Evolutionary conservation across 2,888 invertebrate species (phyloP), one percentile per base, ranked within the genome.

Genomic region (Philereme vetulata): DNA sequence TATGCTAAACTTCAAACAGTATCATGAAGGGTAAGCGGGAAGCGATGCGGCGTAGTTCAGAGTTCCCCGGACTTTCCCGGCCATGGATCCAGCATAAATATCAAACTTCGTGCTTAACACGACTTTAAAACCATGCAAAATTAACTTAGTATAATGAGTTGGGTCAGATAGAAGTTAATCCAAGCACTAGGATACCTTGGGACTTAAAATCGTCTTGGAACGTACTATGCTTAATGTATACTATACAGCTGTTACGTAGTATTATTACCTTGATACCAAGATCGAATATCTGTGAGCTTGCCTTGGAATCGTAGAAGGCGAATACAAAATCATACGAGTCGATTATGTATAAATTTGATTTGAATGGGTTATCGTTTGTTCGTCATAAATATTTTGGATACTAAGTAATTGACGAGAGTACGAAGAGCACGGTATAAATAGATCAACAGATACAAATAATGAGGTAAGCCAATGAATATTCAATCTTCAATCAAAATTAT

Each of bases 91-190:
- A 67, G 69, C 70, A 64, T 63, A 72, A 74, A 70, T 72, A 75
- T 75, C 69, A 78, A 79, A 80, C 73, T 78, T 77, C 53, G 61
- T 57, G 57, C 72, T 71, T 72, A 77, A 75, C 70, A 56, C 61
- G 70, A 76, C 68, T 71, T 72, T 67, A 62, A 71, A 74, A 65
- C 64, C 65, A 62, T 75, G 77, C 67, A 80, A 81, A 76, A 85
- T 82, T 80, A 76, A 82, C 72, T 67, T 74, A 74, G 76, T 65
- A 78, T 81, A 81, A 82, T 82, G 73, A 81, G 77, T 69, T 60
- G 68, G 72, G 70, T 67, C 66, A 74, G 70, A 75, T 72, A 69
- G 60, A 72, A 74, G 75, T 69, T 81, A 80, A 80, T 77, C 75
- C 73, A 64, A 21, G 70, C 62, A 66, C 67, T 72, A 66, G 66